phyloP scores from a whole-genome alignment of 1,140 invertebrate species.

The Rhynchophorus ferrugineus region DNA sequence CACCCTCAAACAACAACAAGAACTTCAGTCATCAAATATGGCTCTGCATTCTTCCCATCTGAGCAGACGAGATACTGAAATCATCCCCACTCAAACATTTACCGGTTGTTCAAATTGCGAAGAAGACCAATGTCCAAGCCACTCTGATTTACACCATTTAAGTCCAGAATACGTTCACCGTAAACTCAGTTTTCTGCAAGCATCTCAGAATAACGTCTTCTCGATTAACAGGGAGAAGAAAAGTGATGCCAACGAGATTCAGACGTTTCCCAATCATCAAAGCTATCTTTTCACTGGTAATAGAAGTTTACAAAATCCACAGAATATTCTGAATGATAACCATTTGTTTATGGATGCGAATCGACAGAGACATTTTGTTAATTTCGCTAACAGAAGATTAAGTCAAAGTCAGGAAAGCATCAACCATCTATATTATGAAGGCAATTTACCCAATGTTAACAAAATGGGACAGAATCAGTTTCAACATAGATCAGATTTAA shows the following conservation, averaged over 20 bases:
- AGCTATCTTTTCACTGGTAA: constrained; percentile 14
- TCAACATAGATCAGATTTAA: constrained; percentile 18
- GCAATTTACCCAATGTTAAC: background rate
- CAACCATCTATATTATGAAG: constrained; percentile 12
- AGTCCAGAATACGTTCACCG: constrained; percentile 30
- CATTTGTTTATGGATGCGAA: constrained; percentile 11
- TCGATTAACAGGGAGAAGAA: constrained; percentile 8
- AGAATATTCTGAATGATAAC: constrained; percentile 15
- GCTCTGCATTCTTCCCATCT: constrained; percentile 29
- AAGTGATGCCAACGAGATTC: background rate
- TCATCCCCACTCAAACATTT: constrained; percentile 11
- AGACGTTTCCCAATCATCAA: constrained; percentile 1
- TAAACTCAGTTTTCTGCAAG: constrained; percentile 27
- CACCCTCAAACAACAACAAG: constrained; percentile 12
- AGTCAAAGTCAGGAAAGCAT: constrained; percentile 28
- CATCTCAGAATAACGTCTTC: constrained; percentile 18
- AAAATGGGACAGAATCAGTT: constrained; percentile 9
- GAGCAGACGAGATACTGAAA: constrained; percentile 17
- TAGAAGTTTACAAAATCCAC: constrained; percentile 13
- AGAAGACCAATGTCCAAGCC: constrained; percentile 29
- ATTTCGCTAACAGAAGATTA: constrained; percentile 11
- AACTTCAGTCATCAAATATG: constrained; percentile 24
- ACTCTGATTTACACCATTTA: constrained; percentile 31
- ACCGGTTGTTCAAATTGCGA: constrained; percentile 27
- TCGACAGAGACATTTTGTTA: constrained; percentile 3